Evolutionary conservation across 2,888 invertebrate species (phyloP).

Genomic region (Apodemia mormo): DNA sequence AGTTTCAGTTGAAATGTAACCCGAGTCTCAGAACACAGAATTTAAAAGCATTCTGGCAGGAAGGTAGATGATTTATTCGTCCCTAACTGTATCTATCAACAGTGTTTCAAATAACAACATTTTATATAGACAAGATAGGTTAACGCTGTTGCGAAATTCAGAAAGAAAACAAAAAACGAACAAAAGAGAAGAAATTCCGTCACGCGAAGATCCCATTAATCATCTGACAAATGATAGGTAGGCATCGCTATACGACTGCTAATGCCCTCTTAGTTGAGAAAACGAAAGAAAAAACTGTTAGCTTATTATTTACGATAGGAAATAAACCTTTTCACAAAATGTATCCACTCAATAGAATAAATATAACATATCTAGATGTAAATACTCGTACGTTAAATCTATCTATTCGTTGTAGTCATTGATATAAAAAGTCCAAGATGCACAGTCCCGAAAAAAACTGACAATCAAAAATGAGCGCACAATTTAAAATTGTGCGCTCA

Average conservation of each 20-base stretch:
- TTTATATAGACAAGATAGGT: background rate
- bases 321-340: background rate
- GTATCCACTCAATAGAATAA: background rate
- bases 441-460: no score
- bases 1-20: no score
- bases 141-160: conserved; percentile 11
- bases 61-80: no score
- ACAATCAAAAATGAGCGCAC: no score
- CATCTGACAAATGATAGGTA: conserved; percentile 9
- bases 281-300: conserved; percentile 2
- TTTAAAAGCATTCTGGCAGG: no score
- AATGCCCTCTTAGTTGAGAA: conserved; percentile 4
- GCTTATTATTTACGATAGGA: conserved; percentile 8
- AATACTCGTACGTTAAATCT: no score
- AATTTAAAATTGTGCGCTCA: no score
- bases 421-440: no score
- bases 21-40: no score
- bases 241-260: conserved; percentile 9
- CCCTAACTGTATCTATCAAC: background rate
- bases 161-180: conserved; percentile 1
- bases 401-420: no score
- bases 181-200: conserved; percentile 9
- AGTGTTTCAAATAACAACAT: background rate
- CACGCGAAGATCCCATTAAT: conserved; percentile 9
- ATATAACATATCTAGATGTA: no score